Conservation (phyloP, 1,140 invertebrate species). For the Aphidius gifuensis region DNA sequence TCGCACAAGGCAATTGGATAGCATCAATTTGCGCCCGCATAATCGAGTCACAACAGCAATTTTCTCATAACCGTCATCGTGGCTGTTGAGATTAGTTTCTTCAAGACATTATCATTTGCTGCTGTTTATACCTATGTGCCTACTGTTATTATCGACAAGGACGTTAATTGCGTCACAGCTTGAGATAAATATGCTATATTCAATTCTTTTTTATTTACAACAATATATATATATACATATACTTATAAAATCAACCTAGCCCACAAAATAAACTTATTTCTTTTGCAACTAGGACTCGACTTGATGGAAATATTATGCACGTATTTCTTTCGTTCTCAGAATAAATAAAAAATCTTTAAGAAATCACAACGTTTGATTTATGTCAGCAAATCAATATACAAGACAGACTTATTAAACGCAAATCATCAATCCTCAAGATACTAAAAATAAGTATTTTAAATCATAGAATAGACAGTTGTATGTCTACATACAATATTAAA, state of each 20-base stretch:
- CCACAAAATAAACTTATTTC: too few relatives aligned
- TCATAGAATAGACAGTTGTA: too few relatives aligned
- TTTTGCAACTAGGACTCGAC: neutral
- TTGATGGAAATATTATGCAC: constrained; percentile 9
- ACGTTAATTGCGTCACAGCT: constrained; percentile 31
- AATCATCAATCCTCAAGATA: too few relatives aligned
- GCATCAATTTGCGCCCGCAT: constrained; percentile 26
- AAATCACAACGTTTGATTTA: neutral
- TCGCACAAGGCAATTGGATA: constrained; percentile 38
- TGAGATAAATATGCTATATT: neutral
- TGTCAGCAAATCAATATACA: neutral
- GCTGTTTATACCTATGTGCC: neutral
- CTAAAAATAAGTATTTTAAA: too few relatives aligned
- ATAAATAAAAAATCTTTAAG: neutral
- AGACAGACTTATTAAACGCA: too few relatives aligned
- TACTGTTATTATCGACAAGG: constrained; percentile 36
- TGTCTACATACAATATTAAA: too few relatives aligned
- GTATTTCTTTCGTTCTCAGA: neutral
- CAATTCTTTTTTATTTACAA: neutral
- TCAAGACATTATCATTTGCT: constrained; percentile 30
- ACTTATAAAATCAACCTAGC: neutral
- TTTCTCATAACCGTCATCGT: constrained; percentile 31
- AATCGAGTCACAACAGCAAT: constrained; percentile 27
- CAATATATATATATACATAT: neutral
- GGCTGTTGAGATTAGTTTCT: constrained; percentile 30